Evolutionary conservation across 1,140 invertebrate genomes (phyloP), one percentile per base, ranked within the genome.

Genomic region (Ceratosolen solmsi): DNA sequence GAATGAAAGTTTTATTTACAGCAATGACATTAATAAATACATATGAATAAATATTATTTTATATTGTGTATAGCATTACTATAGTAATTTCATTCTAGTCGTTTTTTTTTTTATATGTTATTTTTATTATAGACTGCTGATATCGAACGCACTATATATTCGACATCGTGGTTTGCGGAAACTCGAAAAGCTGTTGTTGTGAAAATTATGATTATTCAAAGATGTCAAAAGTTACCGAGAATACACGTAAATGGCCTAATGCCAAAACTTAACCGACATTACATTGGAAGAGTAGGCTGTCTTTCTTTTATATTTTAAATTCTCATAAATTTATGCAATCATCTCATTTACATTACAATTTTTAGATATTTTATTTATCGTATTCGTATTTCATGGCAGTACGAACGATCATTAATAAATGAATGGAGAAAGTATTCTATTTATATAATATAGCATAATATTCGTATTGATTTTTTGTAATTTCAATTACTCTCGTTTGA

Each of bases 241-340:
- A 79, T 79, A 25, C 54, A 79, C 25, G 63, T 79, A 17, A 54
- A 8, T 71, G 77, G 77, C 17, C 71, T 79, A 11, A 79, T 79
- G 77, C 22, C 77, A 33, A 30, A 17, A 56, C 33, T 79, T 5
- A 54, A 56, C 9, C 54, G 77, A 9, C 25, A 54, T n/a, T 79
- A 71, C 36, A n/a, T 79, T 2, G 65, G 46, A 15, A 56, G 1
- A 25, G 77, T 71, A 27, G 71, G 51, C 30, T 8, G 38, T 58
- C 46, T 60, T 54, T 8, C 36, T 73, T 63, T 38, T 17, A 33
- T 13, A 27, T 30, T 13, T 8, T 20, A 0, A 46, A 41, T 25
- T 30, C 58, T 63, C 4, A 27, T 22, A 7, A 25, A 46, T 72
- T 49, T 51, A 49, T 49, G 27, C 22, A 60, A 2, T 5, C 30